These are phyloP conservation scores for Dryobates pubescens DNA, from an alignment of 2,797 vertebrate species.

Conservation along the genomic window DNA sequence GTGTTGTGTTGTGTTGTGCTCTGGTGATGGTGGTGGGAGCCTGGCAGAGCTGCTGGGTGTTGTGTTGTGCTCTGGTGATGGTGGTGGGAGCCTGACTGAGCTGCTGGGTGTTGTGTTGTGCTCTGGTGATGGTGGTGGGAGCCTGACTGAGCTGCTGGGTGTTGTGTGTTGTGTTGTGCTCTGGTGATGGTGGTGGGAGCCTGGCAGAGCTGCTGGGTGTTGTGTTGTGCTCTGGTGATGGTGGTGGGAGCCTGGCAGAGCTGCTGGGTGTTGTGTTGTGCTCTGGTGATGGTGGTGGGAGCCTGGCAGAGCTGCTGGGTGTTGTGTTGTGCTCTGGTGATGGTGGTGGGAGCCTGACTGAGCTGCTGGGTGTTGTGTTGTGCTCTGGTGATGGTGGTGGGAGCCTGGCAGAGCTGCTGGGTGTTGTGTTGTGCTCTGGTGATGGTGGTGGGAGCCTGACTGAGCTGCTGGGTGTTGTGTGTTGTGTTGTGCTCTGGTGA, in stretches of 20 bases:
- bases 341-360: not conserved
- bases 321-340: not conserved
- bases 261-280: not conserved
- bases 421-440: not conserved
- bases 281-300: not conserved
- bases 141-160: not conserved
- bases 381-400: too few relatives aligned
- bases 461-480: not conserved
- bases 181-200: not conserved
- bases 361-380: not conserved
- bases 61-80: too few relatives aligned
- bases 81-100: not conserved
- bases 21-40: not conserved
- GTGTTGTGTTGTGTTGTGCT: not conserved
- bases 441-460: not conserved
- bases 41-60: not conserved
- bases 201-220: not conserved
- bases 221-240: too few relatives aligned
- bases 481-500: too few relatives aligned
- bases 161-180: not conserved
- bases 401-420: not conserved
- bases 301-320: not conserved
- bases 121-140: not conserved
- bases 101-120: not conserved
- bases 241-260: not conserved